These are phyloP conservation scores for Chalcosyrphus nemorum DNA, from an alignment of 2,888 invertebrate species.

Conservation along the genomic window DNA sequence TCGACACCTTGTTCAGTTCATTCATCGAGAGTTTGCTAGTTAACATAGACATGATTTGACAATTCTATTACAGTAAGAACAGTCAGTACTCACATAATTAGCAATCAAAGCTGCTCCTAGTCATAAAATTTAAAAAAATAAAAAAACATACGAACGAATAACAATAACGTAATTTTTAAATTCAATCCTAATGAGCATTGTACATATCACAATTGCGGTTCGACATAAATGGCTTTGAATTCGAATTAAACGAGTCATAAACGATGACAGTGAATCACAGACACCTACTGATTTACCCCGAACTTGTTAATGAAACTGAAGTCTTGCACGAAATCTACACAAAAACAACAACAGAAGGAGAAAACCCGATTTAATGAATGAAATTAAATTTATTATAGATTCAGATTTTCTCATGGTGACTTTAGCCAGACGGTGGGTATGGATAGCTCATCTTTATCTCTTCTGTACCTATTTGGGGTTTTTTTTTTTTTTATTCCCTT, in stretches of 20 bases:
- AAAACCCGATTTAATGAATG: constrained; percentile 5
- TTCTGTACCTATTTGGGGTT: neutral
- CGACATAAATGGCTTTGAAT: neutral
- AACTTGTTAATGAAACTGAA: neutral
- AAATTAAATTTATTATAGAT: neutral
- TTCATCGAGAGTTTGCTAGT: neutral
- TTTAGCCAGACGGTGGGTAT: neutral
- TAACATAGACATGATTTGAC: neutral
- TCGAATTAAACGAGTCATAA: constrained; percentile 2
- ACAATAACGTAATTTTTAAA: neutral
- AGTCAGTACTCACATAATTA: neutral
- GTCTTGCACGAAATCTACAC: neutral
- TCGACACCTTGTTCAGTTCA: neutral
- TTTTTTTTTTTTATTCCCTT: neutral
- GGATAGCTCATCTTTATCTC: neutral
- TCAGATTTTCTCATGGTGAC: constrained; percentile 4
- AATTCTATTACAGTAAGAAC: neutral
- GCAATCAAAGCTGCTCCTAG: neutral
- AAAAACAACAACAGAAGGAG: neutral
- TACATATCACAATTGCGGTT: neutral
- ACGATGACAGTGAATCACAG: neutral
- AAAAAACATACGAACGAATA: neutral
- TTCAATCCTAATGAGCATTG: neutral
- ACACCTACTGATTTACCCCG: neutral
- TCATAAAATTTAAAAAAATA: neutral